These are phyloP conservation scores for Porites lobata DNA, from an alignment of 92 coral and sea anemone genomes.

Conservation along the genomic window DNA sequence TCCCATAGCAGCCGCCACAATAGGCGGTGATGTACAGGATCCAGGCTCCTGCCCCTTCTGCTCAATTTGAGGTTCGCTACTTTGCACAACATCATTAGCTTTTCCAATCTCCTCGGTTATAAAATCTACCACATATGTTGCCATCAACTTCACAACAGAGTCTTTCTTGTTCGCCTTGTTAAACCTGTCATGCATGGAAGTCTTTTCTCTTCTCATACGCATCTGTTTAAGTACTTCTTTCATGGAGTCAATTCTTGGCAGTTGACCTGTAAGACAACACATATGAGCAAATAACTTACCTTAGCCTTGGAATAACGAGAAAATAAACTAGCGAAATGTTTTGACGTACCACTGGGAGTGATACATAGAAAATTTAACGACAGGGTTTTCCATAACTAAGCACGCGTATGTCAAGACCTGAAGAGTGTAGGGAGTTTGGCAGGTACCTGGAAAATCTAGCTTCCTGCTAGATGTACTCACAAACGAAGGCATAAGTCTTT, in stretches of 20 bases:
- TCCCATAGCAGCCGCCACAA: conserved; percentile 84
- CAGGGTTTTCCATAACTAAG: too few species aligned
- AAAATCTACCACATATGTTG: conserved; percentile 80
- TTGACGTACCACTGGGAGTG: too few species aligned
- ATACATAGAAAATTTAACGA: too few species aligned
- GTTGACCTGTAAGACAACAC: conserved; percentile 55
- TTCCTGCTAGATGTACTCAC: too few species aligned
- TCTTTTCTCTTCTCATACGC: conserved; percentile 80
- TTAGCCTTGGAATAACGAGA: too few species aligned
- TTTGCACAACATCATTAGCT: not conserved
- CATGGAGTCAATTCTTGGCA: conserved; percentile 82
- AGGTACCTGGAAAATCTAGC: too few species aligned
- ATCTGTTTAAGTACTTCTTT: conserved; percentile 80
- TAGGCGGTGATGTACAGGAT: conserved; percentile 66
- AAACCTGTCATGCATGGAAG: conserved; percentile 65
- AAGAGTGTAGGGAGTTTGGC: too few species aligned
- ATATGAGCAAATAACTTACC: too few species aligned
- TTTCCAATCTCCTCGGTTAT: conserved; percentile 68
- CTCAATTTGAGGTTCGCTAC: not conserved
- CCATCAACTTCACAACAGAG: conserved; percentile 76
- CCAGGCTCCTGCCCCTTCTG: not conserved
- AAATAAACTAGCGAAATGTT: too few species aligned
- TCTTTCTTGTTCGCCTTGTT: conserved; percentile 61
- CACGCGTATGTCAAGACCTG: too few species aligned
- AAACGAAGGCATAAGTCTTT: too few species aligned